A percentile compares a stretch with the other conserved stretches of the same genome.
These are phyloP conservation scores for Platichthys stellatus DNA, from an alignment of 2,113 vertebrate genomes.

Conservation along the genomic window DNA sequence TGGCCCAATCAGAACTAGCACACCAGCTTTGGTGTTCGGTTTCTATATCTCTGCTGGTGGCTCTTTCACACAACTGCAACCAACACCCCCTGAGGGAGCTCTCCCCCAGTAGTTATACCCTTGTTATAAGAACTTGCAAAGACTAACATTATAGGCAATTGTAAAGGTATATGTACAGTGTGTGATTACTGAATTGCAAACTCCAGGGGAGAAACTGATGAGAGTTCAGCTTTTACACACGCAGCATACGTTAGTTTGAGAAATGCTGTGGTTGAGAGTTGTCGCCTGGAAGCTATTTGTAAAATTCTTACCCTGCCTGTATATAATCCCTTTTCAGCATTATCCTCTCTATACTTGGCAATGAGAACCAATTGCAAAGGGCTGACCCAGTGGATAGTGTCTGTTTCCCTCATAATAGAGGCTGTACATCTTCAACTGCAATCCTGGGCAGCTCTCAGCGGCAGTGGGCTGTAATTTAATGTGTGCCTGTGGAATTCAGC, in stretches of 20 bases:
- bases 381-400: conserved; percentile 47
- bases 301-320: conserved; percentile 37
- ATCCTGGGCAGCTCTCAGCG: conserved; percentile 64
- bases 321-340: conserved; percentile 61
- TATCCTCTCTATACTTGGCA: conserved; percentile 64
- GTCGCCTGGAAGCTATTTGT: conserved; percentile 45
- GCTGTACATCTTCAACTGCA: conserved; percentile 66
- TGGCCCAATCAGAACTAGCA: conserved; percentile 36
- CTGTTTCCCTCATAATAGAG: conserved; percentile 67
- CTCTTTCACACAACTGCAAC: conserved; percentile 44
- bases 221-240: conserved; percentile 29
- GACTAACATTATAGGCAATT: conserved; percentile 33
- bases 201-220: conserved; percentile 14
- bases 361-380: conserved; percentile 52
- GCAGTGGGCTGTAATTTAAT: conserved; percentile 73
- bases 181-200: conserved; percentile 23
- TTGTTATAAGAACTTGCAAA: conserved; percentile 33
- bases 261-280: conserved; percentile 17
- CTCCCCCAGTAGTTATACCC: conserved; percentile 21
- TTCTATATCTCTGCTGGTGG: conserved; percentile 39
- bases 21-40: conserved; percentile 33
- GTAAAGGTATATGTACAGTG: background rate
- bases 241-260: conserved; percentile 28
- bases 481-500: conserved; percentile 69
- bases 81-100: conserved; percentile 35